Percentiles rank a stretch among this genome's conserved stretches.
Conservation (phyloP, 2,888 invertebrate species). For the Arrhopalites spinosus region DNA sequence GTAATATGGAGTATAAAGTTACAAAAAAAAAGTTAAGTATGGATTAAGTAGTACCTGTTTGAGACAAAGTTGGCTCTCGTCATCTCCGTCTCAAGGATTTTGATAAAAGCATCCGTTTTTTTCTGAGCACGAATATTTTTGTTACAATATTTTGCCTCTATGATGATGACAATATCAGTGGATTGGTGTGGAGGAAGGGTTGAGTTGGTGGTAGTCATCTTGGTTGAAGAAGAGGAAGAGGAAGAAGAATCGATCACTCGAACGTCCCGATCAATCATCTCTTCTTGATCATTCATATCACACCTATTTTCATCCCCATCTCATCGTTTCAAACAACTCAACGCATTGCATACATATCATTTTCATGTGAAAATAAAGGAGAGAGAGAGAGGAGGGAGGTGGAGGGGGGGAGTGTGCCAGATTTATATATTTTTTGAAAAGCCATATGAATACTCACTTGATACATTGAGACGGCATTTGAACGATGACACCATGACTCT, state of each 20-base stretch:
- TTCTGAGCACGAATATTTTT: slow-evolving; percentile 68
- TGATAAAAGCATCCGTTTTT: slow-evolving; percentile 72
- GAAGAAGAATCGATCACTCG: slow-evolving; percentile 64
- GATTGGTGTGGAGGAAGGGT: slow-evolving; percentile 70
- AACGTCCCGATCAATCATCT: slow-evolving; percentile 77
- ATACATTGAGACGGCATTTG: slow-evolving; percentile 81
- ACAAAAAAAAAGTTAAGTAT: too few relatives aligned
- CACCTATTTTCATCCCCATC: slow-evolving; percentile 64
- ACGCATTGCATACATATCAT: slow-evolving; percentile 58
- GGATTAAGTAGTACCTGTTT: slow-evolving; percentile 76
- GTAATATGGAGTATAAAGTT: too few relatives aligned
- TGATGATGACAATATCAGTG: slow-evolving; percentile 84
- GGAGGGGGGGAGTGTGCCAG: too few relatives aligned
- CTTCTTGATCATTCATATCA: slow-evolving; percentile 70
- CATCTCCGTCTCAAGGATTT: slow-evolving; percentile 72
- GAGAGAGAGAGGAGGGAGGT: too few relatives aligned
- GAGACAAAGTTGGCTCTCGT: slow-evolving; percentile 67
- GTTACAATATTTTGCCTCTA: slow-evolving; percentile 87
- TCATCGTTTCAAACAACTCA: slow-evolving; percentile 61
- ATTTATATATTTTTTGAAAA: too few relatives aligned
- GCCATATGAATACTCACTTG: slow-evolving; percentile 65
- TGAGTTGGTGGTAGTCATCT: slow-evolving; percentile 57
- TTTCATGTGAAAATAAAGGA: not conserved
- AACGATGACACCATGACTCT: slow-evolving; percentile 73
- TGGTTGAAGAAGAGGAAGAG: slow-evolving; percentile 56